Evolutionary conservation across 2,113 vertebrate genomes (phyloP), one percentile per base, ranked within the genome.

Genomic region (Indicator indicator): DNA sequence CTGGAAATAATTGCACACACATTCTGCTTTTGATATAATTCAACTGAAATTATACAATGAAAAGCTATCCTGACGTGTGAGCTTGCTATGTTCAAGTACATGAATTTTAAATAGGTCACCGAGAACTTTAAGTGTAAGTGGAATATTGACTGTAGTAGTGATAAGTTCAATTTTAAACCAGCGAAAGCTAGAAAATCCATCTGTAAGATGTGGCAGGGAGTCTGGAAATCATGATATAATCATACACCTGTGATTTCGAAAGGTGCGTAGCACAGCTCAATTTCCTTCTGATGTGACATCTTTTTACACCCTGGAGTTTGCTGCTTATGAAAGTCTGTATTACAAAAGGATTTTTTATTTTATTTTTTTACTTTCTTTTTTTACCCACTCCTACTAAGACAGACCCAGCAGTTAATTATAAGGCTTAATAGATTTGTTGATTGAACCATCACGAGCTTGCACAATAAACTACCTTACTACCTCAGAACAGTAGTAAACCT

Each of bases 101-200:
- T 56, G 16, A 78, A 69, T 95, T 94, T 91, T 91, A 94, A 94
- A 92, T 67, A 89, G 59, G 56, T 69, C 33, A 52, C 27, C 68
- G 78, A 80, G 77, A 96, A 92, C 74, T 82, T 64, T 44, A 77
- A 85, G 40, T 36, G 50, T 81, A 90, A 95, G 76, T 80, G 65
- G 12, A 75, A 42, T 92, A 97, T 96, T 95, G 92, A 95, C 91
- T 95, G 94, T 63, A 72, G 33, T 59, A 74, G 81, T 24, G 33
- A 13, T 71, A 75, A 90, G 27, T 87, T 96, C 87, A 89, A 67
- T 91, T 86, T 90, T 46, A 90, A 85, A 88, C 48, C 42, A n/a
- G 14, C 52, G 83, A 0, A 78, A 89, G 36, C 63, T 82, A 88
- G 78, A 82, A 94, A 94, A 94, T 94, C 88, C 92, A 91, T 96